Base-by-base conservation (phyloP, 2,797 vertebrate genomes). In the Pangasius sanitwongsei region DNA sequence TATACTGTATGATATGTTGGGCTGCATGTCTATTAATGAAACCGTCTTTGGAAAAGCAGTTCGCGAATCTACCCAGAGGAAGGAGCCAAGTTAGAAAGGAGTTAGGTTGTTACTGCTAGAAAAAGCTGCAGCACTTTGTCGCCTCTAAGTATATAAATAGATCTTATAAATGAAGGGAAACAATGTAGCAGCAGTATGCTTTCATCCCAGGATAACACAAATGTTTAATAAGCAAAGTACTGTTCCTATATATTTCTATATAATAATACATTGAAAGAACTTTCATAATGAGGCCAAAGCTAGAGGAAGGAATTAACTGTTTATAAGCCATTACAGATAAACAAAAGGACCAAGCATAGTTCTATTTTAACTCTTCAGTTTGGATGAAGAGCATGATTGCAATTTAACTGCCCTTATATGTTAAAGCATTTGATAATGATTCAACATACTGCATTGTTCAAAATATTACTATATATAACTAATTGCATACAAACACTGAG, bases 281-380 rank as follows among this genome's bases (percentile, higher is more conserved):
- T 50, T 31, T 20, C 25, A 84, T 53, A 69, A 48, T 20, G 48
- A 81, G 61, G 75, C 75, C 75, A 87, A 87, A 80, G 74, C 41
- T 63, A 15, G 9, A 44, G 72, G 41, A 77, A 28, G 69, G 0
- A 83, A 13, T 34, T 16, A 59, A 34, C 78, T 80, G 63, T 80
- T 89, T 82, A 69, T 63, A 53, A 74, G 81, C 55, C 41, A 86
- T 89, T 72, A 37, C 48, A 89, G 48, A 77, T 16, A 77, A 80
- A 37, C 63, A 37, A 34, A 75, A 63, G 86, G 86, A 85, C 89
- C 86, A 87, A 89, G 48, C 25, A 70, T 80, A 61, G 23, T 48
- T 84, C n/a, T 28, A n/a, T 67, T 77, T 53, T 86, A 85, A 65
- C 61, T 85, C 67, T 83, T 83, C 28, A 50, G 31, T 70, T 82